Evolutionary conservation across 2,797 vertebrate genomes (phyloP).

Genomic region (Acestrorhynchus altus): DNA sequence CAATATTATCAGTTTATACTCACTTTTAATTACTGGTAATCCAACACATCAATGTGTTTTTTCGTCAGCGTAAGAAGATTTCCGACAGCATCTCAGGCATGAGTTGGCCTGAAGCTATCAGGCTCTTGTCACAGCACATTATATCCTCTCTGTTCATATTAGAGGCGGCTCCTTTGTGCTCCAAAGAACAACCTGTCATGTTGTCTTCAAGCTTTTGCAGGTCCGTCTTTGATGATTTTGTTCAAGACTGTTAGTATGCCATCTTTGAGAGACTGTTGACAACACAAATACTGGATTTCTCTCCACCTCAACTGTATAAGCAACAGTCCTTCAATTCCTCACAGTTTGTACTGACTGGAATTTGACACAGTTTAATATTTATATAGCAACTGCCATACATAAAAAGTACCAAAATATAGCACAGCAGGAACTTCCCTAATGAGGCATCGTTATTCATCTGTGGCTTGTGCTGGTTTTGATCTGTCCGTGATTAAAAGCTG

Average conservation of each 20-base stretch:
- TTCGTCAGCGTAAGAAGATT: neutral
- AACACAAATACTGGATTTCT: neutral
- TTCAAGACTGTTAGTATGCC: neutral
- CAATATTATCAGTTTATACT: neutral
- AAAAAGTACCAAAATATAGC: constrained; percentile 5
- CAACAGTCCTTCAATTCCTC: neutral
- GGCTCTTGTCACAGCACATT: neutral
- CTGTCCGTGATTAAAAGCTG: neutral
- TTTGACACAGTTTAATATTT: neutral
- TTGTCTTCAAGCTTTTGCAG: neutral
- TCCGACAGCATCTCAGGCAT: neutral
- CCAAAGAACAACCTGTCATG: neutral
- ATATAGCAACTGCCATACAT: neutral
- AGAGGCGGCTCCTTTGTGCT: neutral
- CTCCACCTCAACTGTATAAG: neutral
- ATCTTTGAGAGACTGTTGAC: neutral
- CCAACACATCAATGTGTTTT: constrained; percentile 6
- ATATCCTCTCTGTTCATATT: constrained; percentile 15
- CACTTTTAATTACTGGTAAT: neutral
- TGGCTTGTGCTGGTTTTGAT: neutral
- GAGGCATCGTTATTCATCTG: constrained; percentile 8
- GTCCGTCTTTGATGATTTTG: neutral
- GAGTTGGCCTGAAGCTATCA: neutral
- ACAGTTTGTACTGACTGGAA: neutral
- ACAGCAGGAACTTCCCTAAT: neutral